Evolutionary conservation across 2,113 vertebrate species (phyloP).

Genomic region (Stigmatopora argus): DNA sequence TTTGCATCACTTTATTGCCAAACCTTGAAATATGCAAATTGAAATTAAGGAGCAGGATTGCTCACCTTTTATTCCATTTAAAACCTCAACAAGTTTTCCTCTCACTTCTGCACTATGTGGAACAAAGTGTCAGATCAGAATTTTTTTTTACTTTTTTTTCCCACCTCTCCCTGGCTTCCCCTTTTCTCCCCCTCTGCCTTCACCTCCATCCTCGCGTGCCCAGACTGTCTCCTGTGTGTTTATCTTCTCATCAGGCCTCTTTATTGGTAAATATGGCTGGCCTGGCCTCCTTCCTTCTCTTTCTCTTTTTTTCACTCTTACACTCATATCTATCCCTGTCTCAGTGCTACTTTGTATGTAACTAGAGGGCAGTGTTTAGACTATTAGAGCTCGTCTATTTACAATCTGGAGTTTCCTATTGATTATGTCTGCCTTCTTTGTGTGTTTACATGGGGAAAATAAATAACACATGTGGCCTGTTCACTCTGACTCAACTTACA

Average conservation of each 20-base stretch:
- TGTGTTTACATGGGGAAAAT: slow-evolving; percentile 91
- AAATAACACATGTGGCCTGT: slow-evolving; percentile 89
- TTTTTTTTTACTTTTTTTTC: slow-evolving; percentile 11
- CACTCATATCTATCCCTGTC: slow-evolving; percentile 34
- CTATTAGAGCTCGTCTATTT: slow-evolving; percentile 90
- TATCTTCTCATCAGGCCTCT: slow-evolving; percentile 76
- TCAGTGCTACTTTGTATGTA: slow-evolving; percentile 74
- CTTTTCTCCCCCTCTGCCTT: slow-evolving; percentile 3
- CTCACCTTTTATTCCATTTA: neutral
- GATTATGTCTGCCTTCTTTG: slow-evolving; percentile 93
- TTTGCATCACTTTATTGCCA: neutral
- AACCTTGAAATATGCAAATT: neutral
- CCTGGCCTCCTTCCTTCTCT: slow-evolving; percentile 44
- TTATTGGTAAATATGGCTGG: slow-evolving; percentile 76
- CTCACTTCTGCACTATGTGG: slow-evolving; percentile 24
- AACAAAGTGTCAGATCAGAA: slow-evolving; percentile 52
- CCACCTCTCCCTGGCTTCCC: neutral
- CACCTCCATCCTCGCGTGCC: neutral
- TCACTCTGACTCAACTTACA: slow-evolving; percentile 44
- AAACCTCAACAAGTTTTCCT: slow-evolving; percentile 22
- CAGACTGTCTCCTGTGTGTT: slow-evolving; percentile 63
- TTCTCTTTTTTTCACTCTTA: slow-evolving; percentile 24
- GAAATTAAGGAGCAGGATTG: neutral
- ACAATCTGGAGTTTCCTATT: slow-evolving; percentile 93
- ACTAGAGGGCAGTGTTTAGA: slow-evolving; percentile 83